Base-by-base conservation (phyloP, 2,797 vertebrate genomes). In the Xiphorhynchus erythropygius region DNA sequence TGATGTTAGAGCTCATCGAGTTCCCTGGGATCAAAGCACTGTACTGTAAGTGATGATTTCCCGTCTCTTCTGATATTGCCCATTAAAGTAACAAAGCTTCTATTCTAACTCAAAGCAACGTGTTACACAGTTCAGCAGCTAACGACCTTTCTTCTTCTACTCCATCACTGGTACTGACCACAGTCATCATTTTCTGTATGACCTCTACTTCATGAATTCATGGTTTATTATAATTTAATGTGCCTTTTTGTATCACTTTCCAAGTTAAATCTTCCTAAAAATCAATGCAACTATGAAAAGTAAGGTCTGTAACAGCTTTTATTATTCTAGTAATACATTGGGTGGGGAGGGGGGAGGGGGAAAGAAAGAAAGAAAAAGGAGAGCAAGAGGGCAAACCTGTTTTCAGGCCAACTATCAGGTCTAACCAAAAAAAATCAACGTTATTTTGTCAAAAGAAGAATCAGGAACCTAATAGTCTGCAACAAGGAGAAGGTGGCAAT, bases 351-450 rank as follows among this genome's bases (percentile, higher is more conserved):
- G 35, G 4, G 15, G 22, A 2, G 7, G 3, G 22, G 2, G 7
- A 2, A 28, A 19, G 27, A 7, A 10, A 3, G 0, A 1, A 9
- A 6, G 8, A 27, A 17, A 52, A 11, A 44, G n/a, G 19, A 30
- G 27, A 41, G 37, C 7, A 10, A 24, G 16, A 39, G 3, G 27
- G 1, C 2, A 92, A 88, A 56, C 2, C 4, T 60, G 17, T 18
- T 89, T 78, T 74, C 39, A 82, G 18, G 42, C 4, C 17, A 84
- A 1, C 11, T 49, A 35, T 28, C 7, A n/a, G 17, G 13, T 21
- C 33, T 57, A 62, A 76, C 0, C 4, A 44, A 63, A 83, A 55
- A 37, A 55, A 37, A 44, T 0, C 3, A 5, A 13, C 9, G 1
- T 30, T 64, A 22, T 30, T 80, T 69, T 52, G 32, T 41, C 41